Evolutionary conservation across 1,140 invertebrate species (phyloP).

Genomic region (Zaprionus kolodkinae): DNA sequence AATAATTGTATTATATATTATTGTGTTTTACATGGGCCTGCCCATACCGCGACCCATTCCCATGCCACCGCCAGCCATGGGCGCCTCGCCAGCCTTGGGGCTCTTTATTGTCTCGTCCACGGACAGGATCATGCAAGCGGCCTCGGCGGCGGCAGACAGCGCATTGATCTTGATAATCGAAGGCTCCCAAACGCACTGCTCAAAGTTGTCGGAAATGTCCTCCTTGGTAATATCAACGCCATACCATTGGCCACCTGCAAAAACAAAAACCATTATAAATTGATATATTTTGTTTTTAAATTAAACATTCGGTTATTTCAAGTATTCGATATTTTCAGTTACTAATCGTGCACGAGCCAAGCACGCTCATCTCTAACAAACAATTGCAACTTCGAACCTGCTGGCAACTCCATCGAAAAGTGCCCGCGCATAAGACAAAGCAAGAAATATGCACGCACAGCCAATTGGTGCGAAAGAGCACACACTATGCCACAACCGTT

Average conservation of each 20-base stretch:
- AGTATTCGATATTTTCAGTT: background rate
- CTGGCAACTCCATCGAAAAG: constrained; percentile 47
- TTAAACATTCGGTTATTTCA: background rate
- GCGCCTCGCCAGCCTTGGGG: constrained; percentile 88
- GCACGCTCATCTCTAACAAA: constrained; percentile 17
- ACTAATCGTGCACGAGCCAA: background rate
- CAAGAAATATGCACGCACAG: constrained; percentile 23
- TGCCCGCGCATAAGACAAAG: constrained; percentile 59
- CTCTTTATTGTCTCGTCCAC: constrained; percentile 99
- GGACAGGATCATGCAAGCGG: constrained; percentile 97
- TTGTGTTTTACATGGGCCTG: constrained; percentile 86
- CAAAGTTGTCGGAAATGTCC: constrained; percentile 97
- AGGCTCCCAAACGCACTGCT: constrained; percentile 98
- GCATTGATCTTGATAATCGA: constrained; percentile 98
- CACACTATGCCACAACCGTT: constrained; percentile 42
- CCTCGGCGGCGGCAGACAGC: constrained; percentile 97
- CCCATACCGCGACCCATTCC: constrained; percentile 89
- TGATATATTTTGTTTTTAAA: background rate
- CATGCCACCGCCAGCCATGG: constrained; percentile 85
- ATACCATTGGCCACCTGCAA: constrained; percentile 91
- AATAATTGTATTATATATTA: constrained; percentile 29
- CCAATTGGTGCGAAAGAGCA: constrained; percentile 63
- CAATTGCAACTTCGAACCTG: constrained; percentile 10
- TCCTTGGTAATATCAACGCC: constrained; percentile 98
- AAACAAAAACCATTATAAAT: constrained; percentile 25